Base-by-base conservation (phyloP, 2,797 vertebrate species). In the Anisognathus igniventris region DNA sequence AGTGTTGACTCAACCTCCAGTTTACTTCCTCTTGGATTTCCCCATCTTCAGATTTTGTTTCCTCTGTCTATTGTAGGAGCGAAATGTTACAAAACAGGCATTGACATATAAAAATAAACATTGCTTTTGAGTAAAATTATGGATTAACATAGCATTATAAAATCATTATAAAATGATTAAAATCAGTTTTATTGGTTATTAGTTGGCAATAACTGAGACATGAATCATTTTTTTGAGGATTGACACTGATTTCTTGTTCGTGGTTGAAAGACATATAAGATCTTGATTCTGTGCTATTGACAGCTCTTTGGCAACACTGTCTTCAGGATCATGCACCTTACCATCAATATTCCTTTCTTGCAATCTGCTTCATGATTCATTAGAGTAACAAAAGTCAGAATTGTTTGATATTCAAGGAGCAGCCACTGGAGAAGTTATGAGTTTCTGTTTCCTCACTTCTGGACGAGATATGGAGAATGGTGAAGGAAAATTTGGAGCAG, bases 11-110 rank as follows among this genome's bases (percentile, higher is more conserved):
- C 89, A 96, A 15, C 54, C 65, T 86, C 54, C 58, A 65, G 68
- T 75, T 90, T 50, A 75, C 66, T 93, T 96, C 94, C 96, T 93
- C 50, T 92, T 0, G 3, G 91, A 95, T 91, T 96, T 92, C 87
- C 90, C 44, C 79, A 72, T 54, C 85, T 90, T 80, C 73, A 72
- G n/a, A 60, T 15, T 65, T 93, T 76, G 66, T 89, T 93, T 77
- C 74, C 90, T 90, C 47, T 91, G 47, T 58, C 54, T 86, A 33
- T 66, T 79, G 62, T 72, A 72, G 79, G 33, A 88, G 33, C 40
- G 47, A 86, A 35, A 47, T 68, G n/a, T 90, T 83, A n/a, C 61
- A 77, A 81, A 93, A 88, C 8, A 58, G 54, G 14, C 66, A 11
- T 22, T 23, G 24, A 42, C 4, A 50, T 80, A n/a, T n/a, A 54